These are phyloP conservation scores for Argyresthia goedartella DNA, from an alignment of 2,888 invertebrate species.

Conservation along the genomic window DNA sequence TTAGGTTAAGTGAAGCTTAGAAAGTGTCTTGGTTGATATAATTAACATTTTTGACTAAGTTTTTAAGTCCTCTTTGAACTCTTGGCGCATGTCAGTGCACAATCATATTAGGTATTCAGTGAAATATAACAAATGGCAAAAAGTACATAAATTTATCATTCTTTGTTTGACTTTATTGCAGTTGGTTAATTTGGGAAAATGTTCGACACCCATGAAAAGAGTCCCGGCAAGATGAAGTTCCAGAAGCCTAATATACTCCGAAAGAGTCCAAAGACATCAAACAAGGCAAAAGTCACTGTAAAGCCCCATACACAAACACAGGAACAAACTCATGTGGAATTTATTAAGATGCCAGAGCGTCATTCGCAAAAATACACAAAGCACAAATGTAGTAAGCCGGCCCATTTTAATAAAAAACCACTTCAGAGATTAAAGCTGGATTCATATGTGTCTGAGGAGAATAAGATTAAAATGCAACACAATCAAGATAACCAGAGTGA, in stretches of 20 bases:
- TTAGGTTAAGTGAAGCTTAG: too few relatives aligned
- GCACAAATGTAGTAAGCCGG: conserved; percentile 9
- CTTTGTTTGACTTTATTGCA: too few relatives aligned
- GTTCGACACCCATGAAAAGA: conserved; percentile 44
- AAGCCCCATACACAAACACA: too few relatives aligned
- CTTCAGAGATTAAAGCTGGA: conserved; percentile 14
- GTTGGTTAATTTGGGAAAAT: conserved; percentile 19
- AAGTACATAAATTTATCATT: too few relatives aligned
- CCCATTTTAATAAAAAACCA: conserved; percentile 9
- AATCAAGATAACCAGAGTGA: background rate
- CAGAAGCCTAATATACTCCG: conserved; percentile 59
- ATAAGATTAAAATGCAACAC: conserved; percentile 6
- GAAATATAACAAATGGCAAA: too few relatives aligned
- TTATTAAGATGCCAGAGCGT: background rate
- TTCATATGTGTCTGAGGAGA: conserved; percentile 13
- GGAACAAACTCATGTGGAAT: background rate
- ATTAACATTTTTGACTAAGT: too few relatives aligned
- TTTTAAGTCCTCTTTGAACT: too few relatives aligned
- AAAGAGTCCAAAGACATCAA: conserved; percentile 32
- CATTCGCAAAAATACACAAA: conserved; percentile 1
- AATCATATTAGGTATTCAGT: too few relatives aligned
- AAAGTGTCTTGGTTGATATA: too few relatives aligned
- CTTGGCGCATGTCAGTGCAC: too few relatives aligned
- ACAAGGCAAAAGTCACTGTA: background rate
- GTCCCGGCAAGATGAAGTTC: conserved; percentile 35